Conservation (phyloP, 2,888 invertebrate genomes). For the Brenthis daphne region DNA sequence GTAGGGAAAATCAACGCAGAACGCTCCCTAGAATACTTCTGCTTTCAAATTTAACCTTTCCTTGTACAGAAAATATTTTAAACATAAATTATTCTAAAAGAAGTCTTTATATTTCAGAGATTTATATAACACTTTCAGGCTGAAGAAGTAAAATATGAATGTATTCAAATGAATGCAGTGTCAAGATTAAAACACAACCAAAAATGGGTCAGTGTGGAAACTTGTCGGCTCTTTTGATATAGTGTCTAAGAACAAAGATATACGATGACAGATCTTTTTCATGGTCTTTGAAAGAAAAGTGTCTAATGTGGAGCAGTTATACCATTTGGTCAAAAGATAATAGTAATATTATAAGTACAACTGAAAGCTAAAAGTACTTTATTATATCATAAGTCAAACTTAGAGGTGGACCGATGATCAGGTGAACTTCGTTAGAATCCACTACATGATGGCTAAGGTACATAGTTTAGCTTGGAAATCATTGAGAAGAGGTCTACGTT, state of each 20-base stretch:
- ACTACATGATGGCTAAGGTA: no score
- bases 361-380: no score
- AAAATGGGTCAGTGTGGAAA: slow-evolving; percentile 24
- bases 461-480: no score
- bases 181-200: slow-evolving; percentile 24
- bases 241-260: slow-evolving; percentile 25
- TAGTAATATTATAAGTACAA: no score
- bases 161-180: slow-evolving; percentile 24
- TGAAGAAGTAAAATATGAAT: slow-evolving; percentile 21
- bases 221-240: slow-evolving; percentile 21
- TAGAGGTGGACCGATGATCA: no score
- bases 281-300: background rate
- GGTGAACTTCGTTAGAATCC: no score
- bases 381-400: no score
- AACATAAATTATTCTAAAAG: slow-evolving; percentile 13
- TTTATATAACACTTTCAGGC: slow-evolving; percentile 5
- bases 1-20: no score
- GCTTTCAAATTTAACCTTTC: background rate
- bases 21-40: no score
- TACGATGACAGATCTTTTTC: slow-evolving; percentile 8
- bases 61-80: slow-evolving; percentile 10
- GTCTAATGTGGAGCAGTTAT: background rate
- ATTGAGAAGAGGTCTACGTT: no score
- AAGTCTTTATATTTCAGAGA: slow-evolving; percentile 16
- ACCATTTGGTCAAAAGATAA: no score